Evolutionary conservation across 2,797 vertebrate species (phyloP).

Genomic region (Sebastes taczanowskii): DNA sequence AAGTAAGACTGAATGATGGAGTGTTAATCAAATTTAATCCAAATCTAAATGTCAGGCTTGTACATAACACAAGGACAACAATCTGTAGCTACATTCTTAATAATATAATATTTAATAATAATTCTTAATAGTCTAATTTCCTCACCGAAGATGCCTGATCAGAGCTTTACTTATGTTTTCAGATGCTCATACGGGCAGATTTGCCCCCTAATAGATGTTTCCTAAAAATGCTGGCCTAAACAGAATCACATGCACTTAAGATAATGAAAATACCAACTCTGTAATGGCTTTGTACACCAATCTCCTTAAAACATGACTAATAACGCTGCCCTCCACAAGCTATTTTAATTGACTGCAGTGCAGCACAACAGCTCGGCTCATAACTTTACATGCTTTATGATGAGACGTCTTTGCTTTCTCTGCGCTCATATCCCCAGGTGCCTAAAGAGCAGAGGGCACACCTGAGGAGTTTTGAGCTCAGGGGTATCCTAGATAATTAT

Average conservation of each 20-base stretch:
- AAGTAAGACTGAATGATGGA: background rate
- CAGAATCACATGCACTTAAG: constrained; percentile 70
- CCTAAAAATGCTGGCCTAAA: constrained; percentile 57
- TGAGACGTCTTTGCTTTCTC: constrained; percentile 48
- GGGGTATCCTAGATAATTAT: constrained; percentile 39
- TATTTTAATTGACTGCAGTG: constrained; percentile 58
- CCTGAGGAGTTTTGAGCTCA: constrained; percentile 43
- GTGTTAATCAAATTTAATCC: background rate
- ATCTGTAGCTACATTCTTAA: background rate
- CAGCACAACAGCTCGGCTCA: constrained; percentile 37
- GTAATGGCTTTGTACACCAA: constrained; percentile 31
- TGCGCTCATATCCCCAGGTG: constrained; percentile 38
- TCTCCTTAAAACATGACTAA: constrained; percentile 47
- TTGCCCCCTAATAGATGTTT: constrained; percentile 30
- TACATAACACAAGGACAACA: constrained; percentile 14
- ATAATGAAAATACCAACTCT: constrained; percentile 69
- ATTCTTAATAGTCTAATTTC: constrained; percentile 42
- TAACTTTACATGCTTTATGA: constrained; percentile 59
- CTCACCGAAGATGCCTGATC: constrained; percentile 24
- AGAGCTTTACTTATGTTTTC: constrained; percentile 19
- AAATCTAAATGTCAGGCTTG: constrained; percentile 2
- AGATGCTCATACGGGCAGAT: constrained; percentile 24
- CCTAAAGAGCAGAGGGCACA: constrained; percentile 37
- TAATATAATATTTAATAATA: background rate
- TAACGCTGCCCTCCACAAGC: constrained; percentile 18